Base-by-base conservation (phyloP, 2,113 vertebrate species). In the Vimba vimba region DNA sequence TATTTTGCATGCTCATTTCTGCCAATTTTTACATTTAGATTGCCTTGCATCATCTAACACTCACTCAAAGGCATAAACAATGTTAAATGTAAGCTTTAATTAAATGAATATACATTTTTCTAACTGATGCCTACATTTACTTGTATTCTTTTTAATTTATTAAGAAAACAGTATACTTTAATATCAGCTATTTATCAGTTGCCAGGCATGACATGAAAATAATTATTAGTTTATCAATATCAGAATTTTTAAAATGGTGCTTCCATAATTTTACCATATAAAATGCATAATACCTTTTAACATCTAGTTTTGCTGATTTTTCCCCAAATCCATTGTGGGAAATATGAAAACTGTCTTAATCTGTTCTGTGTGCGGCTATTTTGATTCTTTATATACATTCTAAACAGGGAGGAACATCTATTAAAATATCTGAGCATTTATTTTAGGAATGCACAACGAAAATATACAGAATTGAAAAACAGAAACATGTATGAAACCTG, bases 371-470 rank as follows among this genome's bases (percentile, higher is more conserved):
- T 71, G 36, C 12, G 21, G 23, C 12, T 71, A 71, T 12, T 21
- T 23, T 47, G 5, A n/a, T 15, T 39, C 21, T 3, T 17, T 43
- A 43, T 60, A 60, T n/a, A 39, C 39, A 60, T 62, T 39, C 23
- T 62, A 1, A 57, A 55, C 27, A n/a, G 3, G 66, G 1, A 6
- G 2, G 39, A 45, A 71, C 19, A 2, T 23, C 15, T 33, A 25
- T n/a, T 86, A 62, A 78, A 86, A 89, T n/a, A 82, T 12, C 39
- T 59, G 82, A 60, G n/a, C 39, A 85, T 89, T 85, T 88, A 88
- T 89, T 89, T 62, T 55, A 89, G 74, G 12, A 69, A 77, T 59
- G 12, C 3, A 36, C 19, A n/a, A 75, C 9, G 47, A 19, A 75
- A 27, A 82, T 30, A 50, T 74, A 45, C 43, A 82, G 50, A 60